Evolutionary conservation across 2,113 vertebrate genomes (phyloP), one percentile per base, ranked within the genome.

Genomic region (Hippocampus barbouri): DNA sequence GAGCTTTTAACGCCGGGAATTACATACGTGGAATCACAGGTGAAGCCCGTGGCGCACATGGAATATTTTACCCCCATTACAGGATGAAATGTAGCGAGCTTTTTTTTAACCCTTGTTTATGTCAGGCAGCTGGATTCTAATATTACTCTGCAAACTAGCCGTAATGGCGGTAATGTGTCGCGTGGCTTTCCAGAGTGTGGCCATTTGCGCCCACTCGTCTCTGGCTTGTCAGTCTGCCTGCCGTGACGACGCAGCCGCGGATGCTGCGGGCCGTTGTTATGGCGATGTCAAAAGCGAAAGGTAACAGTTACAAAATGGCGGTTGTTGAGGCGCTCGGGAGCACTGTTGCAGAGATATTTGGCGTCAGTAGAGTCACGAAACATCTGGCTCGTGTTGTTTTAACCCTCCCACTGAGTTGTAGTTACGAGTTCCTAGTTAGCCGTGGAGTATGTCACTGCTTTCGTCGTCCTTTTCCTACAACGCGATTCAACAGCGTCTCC

Each of bases 201-300:
- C 38, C 9, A 67, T 80, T 65, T 53, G 71, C 47, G 61, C 18
- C 41, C 61, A 65, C 68, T 69, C 5, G 73, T 83, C 68, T 21
- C 67, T 71, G 60, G 64, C 56, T 64, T 78, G 78, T 75, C 82
- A 79, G 64, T 47, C 64, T 74, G 70, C 78, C 74, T 87, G 72
- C 86, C 81, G 79, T 83, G 83, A 87, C 84, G 79, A 86, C 86
- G 84, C 83, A 71, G 82, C 71, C 78, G 75, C 74, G 85, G 85
- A 87, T 77, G 85, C 86, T 82, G 79, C 87, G 82, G 85, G 89
- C 91, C 89, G 92, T 92, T 93, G 92, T 93, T 94, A 93, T 93
- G 92, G 89, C 92, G 91, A 93, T 93, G 92, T 90, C 92, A 92
- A 92, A 93, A 91, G 89, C 88, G 91, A 88, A 87, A 86, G 84